Evolutionary conservation across 2,113 vertebrate genomes (phyloP), one percentile per base, ranked within the genome.

Genomic region (Mustela nigripes): DNA sequence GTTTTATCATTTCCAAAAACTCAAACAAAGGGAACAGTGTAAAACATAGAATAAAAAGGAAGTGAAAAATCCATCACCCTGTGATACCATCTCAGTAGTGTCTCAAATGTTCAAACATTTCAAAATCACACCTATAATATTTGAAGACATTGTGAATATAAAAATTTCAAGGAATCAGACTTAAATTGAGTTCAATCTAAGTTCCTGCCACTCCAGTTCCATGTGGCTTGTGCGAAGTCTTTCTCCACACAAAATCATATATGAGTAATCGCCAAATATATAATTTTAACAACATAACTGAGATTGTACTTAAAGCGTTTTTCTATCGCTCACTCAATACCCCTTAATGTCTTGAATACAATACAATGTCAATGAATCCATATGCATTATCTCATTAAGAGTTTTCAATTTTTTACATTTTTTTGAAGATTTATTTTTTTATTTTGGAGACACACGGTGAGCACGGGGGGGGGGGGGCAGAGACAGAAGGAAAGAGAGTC

Each of bases 41-140:
- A 83, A 83, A 67, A 22, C 56, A 67, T 2, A 21, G 22, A 71
- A 22, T 36, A 79, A 84, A 94, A 58, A 33, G 48, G 21, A 80
- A 96, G 24, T 83, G 26, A 78, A 91, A 91, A 84, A 65, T 48
- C 33, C 15, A 53, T 86, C 10, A 28, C 31, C 14, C 18, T 83
- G 24, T 83, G 62, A 82, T 48, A 53, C 21, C 53, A 71, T 60
- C 16, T 82, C 58, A 81, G 4, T 31, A 88, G 36, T 69, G 26
- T 65, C 83, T 92, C 79, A 74, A 87, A 22, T 74, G 45, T 80
- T 60, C 48, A 82, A 63, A 63, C 60, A 87, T 88, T 91, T 65
- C 76, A 95, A 86, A 53, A 82, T 63, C 50, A 58, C 39, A 10
- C 0, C 12, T 78, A 1, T 63, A n/a, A 60, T 83, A 73, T 36